phyloP scores from a whole-genome alignment of 1,140 invertebrate species.

The Papilio xuthus region DNA sequence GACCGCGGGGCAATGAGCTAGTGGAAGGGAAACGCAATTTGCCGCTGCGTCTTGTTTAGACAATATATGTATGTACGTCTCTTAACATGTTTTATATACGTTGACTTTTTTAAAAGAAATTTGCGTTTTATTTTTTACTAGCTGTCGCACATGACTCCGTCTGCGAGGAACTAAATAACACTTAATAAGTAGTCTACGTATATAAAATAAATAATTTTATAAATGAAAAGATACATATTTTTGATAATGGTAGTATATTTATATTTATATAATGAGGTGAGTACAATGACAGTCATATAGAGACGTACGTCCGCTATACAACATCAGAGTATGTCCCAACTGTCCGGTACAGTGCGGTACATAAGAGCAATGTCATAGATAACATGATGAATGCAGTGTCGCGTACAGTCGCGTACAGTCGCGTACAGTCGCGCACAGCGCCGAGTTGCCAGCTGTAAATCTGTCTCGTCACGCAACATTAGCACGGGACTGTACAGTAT shows the following conservation, averaged over 20 bases:
- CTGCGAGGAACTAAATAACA: too few relatives aligned
- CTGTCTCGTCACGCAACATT: not conserved
- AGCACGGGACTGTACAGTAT: not conserved
- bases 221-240: too few relatives aligned
- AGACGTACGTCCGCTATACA: too few relatives aligned
- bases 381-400: constrained; percentile 2
- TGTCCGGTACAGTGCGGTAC: not conserved
- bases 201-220: too few relatives aligned
- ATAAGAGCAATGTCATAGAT: constrained; percentile 4
- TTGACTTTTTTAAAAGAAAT: not conserved
- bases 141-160: too few relatives aligned
- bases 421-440: constrained; percentile 1
- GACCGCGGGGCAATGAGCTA: not conserved
- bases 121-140: too few relatives aligned
- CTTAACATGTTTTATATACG: not conserved
- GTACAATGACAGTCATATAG: too few relatives aligned
- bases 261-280: too few relatives aligned
- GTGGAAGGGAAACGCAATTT: constrained; percentile 9
- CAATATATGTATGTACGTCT: not conserved
- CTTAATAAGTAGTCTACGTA: too few relatives aligned
- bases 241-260: too few relatives aligned
- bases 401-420: constrained; percentile 7
- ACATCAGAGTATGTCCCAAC: not conserved
- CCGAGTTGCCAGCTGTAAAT: not conserved
- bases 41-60: not conserved